Evolutionary conservation across 2,888 invertebrate species (phyloP), one percentile per base, ranked within the genome.

Genomic region (Dolomedes plantarius): DNA sequence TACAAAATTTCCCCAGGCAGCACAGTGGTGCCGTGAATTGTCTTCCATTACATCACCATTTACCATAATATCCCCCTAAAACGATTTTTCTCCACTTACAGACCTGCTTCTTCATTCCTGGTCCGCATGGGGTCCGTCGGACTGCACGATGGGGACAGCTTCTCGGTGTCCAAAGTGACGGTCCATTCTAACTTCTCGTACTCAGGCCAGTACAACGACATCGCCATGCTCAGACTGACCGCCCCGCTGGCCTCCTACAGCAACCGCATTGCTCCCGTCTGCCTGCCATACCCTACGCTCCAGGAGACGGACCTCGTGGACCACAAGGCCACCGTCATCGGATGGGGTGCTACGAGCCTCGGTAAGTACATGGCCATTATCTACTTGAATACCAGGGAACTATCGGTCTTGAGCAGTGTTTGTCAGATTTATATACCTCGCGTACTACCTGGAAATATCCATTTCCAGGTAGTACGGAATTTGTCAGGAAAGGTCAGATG

Each of bases 151-250:
- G 86, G 86, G 6, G 86, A 80, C 56, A 64, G 28, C 29, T 76
- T 67, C 19, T 80, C 86, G 31, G 23, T 86, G 0, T 11, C 29
- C 16, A 23, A 64, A 16, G 76, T 86, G 27, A 76, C 29, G 9
- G 80, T 86, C 9, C 86, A 86, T 23, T 56, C 65, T 32, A 76
- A 67, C 36, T 86, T 86, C 50, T 80, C 86, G 1, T 86, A 79
- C 75, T 39, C 65, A 11, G 80, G 65, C 16, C 86, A 86, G 72
- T 82, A 50, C 82, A 87, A 87, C 68, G 87, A 87, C 50, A 82
- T 87, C n/a, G 87, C 87, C 27, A 72, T 87, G 9, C 31, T 87
- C 50, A 50, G 74, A 3, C 64, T 87, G 64, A 69, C 81, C 2
- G 46, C 46, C 1, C 68, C 67, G 16, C 19, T 87, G 11, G 19